phyloP scores from a whole-genome alignment of 2,113 vertebrate genomes.

The Alosa alosa region DNA sequence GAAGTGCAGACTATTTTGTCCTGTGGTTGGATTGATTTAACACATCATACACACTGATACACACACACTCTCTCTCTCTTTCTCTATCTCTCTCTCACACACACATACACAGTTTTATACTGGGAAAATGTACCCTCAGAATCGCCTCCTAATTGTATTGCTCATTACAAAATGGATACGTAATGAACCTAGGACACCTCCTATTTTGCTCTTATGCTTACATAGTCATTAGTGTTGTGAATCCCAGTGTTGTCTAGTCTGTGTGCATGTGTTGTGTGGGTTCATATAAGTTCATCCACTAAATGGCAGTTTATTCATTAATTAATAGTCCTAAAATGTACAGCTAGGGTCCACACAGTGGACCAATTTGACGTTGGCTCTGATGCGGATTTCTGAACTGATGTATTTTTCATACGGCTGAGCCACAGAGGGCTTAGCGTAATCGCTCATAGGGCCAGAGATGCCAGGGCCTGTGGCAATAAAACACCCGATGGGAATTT shows the following conservation, averaged over 20 bases:
- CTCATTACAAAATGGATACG: neutral
- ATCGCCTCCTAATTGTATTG: neutral
- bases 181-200: neutral
- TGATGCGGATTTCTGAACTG: slow-evolving; percentile 34
- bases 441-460: slow-evolving; percentile 12
- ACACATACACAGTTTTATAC: neutral
- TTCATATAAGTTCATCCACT: slow-evolving; percentile 1
- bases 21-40: neutral
- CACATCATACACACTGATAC: too few relatives aligned
- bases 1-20: neutral
- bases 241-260: neutral
- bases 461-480: neutral
- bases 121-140: too few relatives aligned
- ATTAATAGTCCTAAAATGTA: slow-evolving; percentile 21
- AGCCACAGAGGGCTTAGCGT: slow-evolving; percentile 22
- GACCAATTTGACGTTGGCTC: slow-evolving; percentile 36
- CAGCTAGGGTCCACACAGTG: slow-evolving; percentile 19
- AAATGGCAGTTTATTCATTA: slow-evolving; percentile 27
- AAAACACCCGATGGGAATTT: neutral
- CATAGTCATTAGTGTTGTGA: neutral
- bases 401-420: slow-evolving; percentile 45
- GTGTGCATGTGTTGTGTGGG: neutral
- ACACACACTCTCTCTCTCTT: too few relatives aligned
- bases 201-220: neutral
- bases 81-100: neutral